Percentiles rank a stretch among this genome's conserved stretches.
Evolutionary conservation across 1,140 invertebrate species (phyloP).

Genomic region (Procambarus virginalis): DNA sequence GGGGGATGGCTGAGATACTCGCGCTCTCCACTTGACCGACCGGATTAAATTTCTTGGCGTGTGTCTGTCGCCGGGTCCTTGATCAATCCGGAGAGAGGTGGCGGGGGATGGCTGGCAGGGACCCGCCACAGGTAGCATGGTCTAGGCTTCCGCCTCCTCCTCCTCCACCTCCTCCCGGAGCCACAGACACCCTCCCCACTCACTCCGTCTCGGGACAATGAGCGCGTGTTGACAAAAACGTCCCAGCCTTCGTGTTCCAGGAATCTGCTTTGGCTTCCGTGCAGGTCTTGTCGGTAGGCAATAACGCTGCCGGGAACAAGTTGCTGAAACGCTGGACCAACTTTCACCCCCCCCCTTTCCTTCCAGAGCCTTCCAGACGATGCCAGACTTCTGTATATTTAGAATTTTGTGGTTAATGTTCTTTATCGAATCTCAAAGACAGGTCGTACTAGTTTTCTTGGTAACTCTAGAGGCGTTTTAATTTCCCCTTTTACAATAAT

Average conservation of each 20-base stretch:
- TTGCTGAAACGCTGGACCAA: conserved; percentile 60
- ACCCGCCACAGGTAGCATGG: neutral
- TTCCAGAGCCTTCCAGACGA: conserved; percentile 30
- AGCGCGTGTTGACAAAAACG: neutral
- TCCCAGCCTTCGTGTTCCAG: neutral
- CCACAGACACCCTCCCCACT: neutral
- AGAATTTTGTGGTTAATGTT: neutral
- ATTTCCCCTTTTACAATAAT: too few species aligned
- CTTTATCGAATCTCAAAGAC: too few species aligned
- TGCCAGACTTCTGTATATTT: conserved; percentile 15
- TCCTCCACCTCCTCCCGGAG: too few species aligned
- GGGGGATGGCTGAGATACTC: neutral
- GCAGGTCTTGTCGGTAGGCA: conserved; percentile 35
- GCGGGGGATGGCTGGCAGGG: neutral
- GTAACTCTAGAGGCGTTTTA: too few species aligned
- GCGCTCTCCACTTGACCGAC: neutral
- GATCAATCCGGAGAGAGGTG: neutral
- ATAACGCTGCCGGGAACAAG: conserved; percentile 59
- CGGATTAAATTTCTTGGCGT: conserved; percentile 21
- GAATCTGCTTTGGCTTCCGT: conserved; percentile 20
- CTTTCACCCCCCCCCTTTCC: conserved; percentile 55
- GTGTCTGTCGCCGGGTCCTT: conserved; percentile 6
- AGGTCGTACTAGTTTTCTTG: too few species aligned
- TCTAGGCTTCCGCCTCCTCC: too few species aligned
- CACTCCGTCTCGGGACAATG: neutral